A percentile compares a stretch with the other conserved stretches of the same genome.
Evolutionary conservation across 2,888 invertebrate genomes (phyloP).

Genomic region (Ceramica pisi): DNA sequence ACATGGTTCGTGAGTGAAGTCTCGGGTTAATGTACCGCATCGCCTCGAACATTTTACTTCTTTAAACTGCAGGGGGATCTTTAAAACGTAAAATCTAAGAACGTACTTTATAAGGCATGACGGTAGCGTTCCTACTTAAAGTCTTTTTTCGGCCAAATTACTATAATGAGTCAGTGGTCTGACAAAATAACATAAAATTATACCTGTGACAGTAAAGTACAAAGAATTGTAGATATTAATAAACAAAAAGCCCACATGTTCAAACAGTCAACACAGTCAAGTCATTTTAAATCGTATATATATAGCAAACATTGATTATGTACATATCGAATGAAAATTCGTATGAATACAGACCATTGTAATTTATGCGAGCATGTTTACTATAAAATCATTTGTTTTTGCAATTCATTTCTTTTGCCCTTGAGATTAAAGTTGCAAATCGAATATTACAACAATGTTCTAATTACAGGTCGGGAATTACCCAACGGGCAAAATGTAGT

Average conservation of each 20-base stretch:
- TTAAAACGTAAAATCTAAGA: conserved; percentile 44
- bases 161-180: conserved; percentile 1
- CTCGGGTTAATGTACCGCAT: conserved; percentile 61
- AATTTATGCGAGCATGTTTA: conserved; percentile 15
- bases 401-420: conserved; percentile 11
- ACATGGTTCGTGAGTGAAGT: conserved; percentile 63
- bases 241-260: conserved; percentile 21
- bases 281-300: conserved; percentile 30
- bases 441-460: conserved; percentile 70
- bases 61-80: conserved; percentile 47
- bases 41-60: conserved; percentile 58
- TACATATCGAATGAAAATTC: conserved; percentile 35
- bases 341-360: conserved; percentile 30
- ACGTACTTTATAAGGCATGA: conserved; percentile 43
- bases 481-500: conserved; percentile 88
- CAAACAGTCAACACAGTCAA: conserved; percentile 15
- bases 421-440: conserved; percentile 36
- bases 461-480: conserved; percentile 88
- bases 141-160: not conserved
- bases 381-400: conserved; percentile 16
- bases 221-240: conserved; percentile 22
- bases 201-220: not conserved
- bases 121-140: conserved; percentile 1
- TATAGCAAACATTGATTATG: conserved; percentile 37
- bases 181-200: conserved; percentile 25